phyloP scores from a whole-genome alignment of 2,113 vertebrate genomes.

The Sinosuthora webbiana region DNA sequence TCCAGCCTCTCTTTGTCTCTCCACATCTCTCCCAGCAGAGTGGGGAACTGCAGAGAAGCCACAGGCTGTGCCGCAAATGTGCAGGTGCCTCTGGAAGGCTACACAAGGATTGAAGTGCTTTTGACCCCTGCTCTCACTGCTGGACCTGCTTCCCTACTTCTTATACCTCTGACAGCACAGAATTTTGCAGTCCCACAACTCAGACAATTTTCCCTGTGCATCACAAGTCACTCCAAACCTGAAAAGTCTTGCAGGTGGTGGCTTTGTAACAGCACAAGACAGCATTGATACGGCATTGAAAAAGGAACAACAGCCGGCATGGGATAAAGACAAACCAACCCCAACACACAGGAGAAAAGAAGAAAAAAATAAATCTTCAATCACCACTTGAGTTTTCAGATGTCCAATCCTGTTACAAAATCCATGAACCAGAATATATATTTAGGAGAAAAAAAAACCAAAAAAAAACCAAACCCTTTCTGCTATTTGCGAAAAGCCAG shows the following conservation, averaged over 20 bases:
- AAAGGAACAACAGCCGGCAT: background rate
- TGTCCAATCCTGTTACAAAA: background rate
- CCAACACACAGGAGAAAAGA: background rate
- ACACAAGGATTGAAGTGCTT: background rate
- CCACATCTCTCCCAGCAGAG: background rate
- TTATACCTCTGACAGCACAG: background rate
- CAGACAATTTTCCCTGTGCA: background rate
- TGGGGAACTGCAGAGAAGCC: background rate
- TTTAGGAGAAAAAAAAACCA: background rate
- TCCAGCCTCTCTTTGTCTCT: background rate
- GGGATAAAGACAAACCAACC: background rate
- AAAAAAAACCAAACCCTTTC: fast-evolving
- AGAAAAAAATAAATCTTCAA: background rate
- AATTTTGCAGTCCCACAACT: background rate
- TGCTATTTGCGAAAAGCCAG: background rate
- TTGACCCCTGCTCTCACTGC: background rate
- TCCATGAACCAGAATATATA: background rate
- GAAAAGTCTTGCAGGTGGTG: background rate
- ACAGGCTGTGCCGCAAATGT: background rate
- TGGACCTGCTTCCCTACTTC: background rate
- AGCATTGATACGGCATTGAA: fast-evolving
- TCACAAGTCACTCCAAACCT: background rate
- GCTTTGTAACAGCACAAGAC: background rate
- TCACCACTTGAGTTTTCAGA: background rate
- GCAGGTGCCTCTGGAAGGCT: background rate